A percentile compares a stretch with the other conserved stretches of the same genome.
These are phyloP conservation scores for Fragum fragum DNA, from an alignment of 2,888 invertebrate species.

Conservation along the genomic window DNA sequence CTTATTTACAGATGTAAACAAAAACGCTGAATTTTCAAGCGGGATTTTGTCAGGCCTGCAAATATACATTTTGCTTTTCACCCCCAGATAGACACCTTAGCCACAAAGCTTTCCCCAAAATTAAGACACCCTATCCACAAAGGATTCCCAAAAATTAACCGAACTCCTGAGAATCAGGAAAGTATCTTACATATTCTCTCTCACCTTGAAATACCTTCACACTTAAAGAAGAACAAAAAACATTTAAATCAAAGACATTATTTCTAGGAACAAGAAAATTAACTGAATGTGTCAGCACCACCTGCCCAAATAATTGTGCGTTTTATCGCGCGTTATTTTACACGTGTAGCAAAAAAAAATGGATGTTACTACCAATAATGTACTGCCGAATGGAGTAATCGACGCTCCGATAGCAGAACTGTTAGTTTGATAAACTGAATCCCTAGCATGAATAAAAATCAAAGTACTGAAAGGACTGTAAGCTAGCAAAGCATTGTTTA, in stretches of 20 bases:
- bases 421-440: background rate
- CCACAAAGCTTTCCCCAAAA: no score
- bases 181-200: background rate
- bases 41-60: no score
- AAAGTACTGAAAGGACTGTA: no score
- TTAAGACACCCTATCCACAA: no score
- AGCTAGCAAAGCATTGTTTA: no score
- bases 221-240: background rate
- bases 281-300: slow-evolving; percentile 4
- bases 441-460: no score
- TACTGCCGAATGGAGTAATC: background rate
- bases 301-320: slow-evolving; percentile 12
- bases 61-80: no score
- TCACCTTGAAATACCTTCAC: background rate
- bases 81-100: no score
- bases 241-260: background rate
- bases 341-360: slow-evolving; percentile 24
- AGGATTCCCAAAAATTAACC: no score
- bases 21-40: no score
- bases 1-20: no score
- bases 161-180: no score
- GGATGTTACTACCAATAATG: background rate
- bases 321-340: slow-evolving; percentile 20
- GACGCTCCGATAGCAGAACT: background rate
- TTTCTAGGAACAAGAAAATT: slow-evolving; percentile 1